phyloP scores from a whole-genome alignment of 2,113 vertebrate genomes.

The Zosterops borbonicus region DNA sequence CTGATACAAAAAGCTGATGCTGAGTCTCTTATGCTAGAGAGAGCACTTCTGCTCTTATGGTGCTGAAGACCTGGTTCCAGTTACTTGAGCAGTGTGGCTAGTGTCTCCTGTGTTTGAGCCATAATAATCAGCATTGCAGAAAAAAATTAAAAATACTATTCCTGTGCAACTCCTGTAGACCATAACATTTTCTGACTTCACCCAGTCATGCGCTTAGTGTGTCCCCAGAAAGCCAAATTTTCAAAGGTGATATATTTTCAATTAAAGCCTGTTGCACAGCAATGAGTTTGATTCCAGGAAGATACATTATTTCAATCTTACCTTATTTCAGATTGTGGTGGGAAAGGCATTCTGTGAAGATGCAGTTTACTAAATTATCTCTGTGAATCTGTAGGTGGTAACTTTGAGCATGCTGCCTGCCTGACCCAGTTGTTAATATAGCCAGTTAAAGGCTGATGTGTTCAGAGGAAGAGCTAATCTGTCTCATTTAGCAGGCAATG shows the following conservation, averaged over 20 bases:
- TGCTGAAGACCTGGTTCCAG: not conserved
- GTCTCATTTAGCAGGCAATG: not conserved
- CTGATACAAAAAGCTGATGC: not conserved
- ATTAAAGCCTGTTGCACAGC: not conserved
- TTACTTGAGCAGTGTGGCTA: not conserved
- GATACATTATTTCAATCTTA: not conserved
- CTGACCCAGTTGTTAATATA: not conserved
- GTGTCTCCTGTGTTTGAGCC: not conserved
- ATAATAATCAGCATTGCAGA: not conserved
- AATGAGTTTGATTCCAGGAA: not conserved
- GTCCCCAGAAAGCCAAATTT: not conserved
- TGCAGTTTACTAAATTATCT: not conserved
- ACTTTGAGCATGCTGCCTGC: not conserved
- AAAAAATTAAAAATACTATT: not conserved
- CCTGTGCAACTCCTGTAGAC: not conserved
- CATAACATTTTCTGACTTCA: not conserved
- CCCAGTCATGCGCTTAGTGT: not conserved
- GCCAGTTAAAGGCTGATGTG: not conserved
- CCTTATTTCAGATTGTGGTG: not conserved
- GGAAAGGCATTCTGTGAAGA: not conserved
- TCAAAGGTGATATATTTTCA: not conserved
- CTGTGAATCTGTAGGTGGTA: not conserved
- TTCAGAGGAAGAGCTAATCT: slow-evolving; percentile 15
- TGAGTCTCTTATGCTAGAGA: not conserved
- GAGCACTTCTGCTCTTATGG: not conserved